Base-by-base conservation (phyloP, 2,797 vertebrate species). In the Pempheris klunzingeri region DNA sequence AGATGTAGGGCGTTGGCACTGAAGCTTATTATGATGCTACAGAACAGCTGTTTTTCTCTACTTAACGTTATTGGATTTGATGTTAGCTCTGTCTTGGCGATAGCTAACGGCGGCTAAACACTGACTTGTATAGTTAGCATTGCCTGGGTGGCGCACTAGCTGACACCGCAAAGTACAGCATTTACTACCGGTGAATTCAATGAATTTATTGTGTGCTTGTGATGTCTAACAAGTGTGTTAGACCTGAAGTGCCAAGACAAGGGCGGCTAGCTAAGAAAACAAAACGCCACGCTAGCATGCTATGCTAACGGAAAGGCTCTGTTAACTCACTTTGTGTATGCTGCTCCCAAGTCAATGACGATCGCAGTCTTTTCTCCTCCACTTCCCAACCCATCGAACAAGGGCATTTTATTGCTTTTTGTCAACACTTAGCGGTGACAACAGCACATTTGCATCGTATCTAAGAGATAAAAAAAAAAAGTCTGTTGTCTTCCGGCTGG, bases 361-460 rank as follows among this genome's bases (percentile, higher is more conserved):
- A 99, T 97, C 0, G 98, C 98, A 0, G 98, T 99, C 85, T 99
- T 99, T 94, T 99, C 98, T 60, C 97, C 98, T 75, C 98, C 96
- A 58, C 96, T 99, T 18, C 97, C 98, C 66, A 99, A 71, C 2
- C 97, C 97, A 87, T 99, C 98, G 93, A 98, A 99, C 17, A 99
- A 92, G 26, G 98, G 98, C 98, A 99, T 99, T 76, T 83, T 94
- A 81, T 34, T 53, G 20, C n/a, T 38, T 0, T 22, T 30, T 10
- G 22, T 46, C 13, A 3, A 9, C 2, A 44, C 1, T 72, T 39
- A 74, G 12, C 12, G 20, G 4, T 22, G 6, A 34, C 30, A 63
- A 32, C 2, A 1, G 13, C 55, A 41, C 47, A 60, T 63, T 44
- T 14, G 28, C 83, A 89, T 88, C 66, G 11, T 34, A 64, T 38